phyloP scores from a whole-genome alignment of 2,888 invertebrate genomes.

The Brachypalpus laphriformis region DNA sequence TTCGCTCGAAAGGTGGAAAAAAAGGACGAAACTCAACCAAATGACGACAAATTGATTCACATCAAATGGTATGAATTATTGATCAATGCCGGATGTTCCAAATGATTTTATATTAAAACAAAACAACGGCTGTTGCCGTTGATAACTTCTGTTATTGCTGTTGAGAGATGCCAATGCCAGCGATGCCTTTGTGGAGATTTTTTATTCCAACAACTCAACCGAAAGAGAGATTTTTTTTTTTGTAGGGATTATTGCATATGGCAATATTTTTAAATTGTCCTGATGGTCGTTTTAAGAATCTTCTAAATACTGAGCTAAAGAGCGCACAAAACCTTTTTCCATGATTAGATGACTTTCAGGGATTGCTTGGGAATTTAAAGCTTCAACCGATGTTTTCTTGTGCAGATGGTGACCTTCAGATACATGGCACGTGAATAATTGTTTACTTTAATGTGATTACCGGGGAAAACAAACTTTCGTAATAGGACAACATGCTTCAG shows the following conservation, averaged over 20 bases:
- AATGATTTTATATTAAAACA: constrained; percentile 35
- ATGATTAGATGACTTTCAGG: background rate
- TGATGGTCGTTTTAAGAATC: background rate
- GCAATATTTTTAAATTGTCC: background rate
- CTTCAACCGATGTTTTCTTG: background rate
- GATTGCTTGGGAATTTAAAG: too few relatives aligned
- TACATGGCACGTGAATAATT: background rate
- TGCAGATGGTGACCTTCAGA: background rate
- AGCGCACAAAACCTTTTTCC: background rate
- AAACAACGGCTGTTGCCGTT: background rate
- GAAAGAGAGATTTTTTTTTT: background rate
- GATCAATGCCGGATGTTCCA: constrained; percentile 20
- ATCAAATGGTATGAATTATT: constrained; percentile 37
- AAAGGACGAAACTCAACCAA: background rate
- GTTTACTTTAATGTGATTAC: background rate
- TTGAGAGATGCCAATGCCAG: background rate
- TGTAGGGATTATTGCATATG: too few relatives aligned
- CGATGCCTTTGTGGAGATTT: background rate
- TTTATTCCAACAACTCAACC: background rate
- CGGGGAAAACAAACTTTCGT: background rate
- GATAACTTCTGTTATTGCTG: constrained; percentile 4
- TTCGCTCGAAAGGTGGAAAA: background rate
- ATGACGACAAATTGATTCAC: constrained; percentile 36
- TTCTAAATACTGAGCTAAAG: background rate
- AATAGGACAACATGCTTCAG: too few relatives aligned